A percentile compares a stretch with the other conserved stretches of the same genome.
Evolutionary conservation across 2,797 vertebrate genomes (phyloP).

Genomic region (Sylvilagus floridanus): DNA sequence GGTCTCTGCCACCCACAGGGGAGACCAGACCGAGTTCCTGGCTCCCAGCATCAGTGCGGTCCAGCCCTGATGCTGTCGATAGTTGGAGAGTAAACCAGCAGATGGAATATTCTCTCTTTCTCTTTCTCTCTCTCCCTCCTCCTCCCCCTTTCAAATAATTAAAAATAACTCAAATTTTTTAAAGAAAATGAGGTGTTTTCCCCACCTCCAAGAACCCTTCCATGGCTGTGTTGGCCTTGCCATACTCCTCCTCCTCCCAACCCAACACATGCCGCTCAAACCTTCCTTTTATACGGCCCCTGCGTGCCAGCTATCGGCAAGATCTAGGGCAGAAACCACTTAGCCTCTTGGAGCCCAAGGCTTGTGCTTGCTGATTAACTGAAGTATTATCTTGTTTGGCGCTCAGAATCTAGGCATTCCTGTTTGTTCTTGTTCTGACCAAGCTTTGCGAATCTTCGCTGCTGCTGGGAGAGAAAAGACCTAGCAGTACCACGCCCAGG

Average conservation of each 20-base stretch:
- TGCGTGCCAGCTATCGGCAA: neutral
- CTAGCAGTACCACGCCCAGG: neutral
- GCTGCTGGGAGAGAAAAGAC: neutral
- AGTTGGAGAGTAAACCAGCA: too few relatives aligned
- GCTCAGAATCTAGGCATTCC: neutral
- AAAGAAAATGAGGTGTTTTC: neutral
- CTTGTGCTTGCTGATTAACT: neutral
- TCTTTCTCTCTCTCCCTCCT: too few relatives aligned
- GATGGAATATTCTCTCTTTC: too few relatives aligned
- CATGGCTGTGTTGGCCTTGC: accelerated
- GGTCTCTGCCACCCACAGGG: too few relatives aligned
- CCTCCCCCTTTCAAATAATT: too few relatives aligned
- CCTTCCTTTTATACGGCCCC: neutral
- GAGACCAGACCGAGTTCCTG: too few relatives aligned
- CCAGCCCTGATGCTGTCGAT: too few relatives aligned
- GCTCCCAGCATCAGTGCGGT: too few relatives aligned
- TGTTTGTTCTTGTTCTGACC: neutral
- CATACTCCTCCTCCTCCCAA: neutral
- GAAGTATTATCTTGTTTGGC: neutral
- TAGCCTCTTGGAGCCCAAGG: neutral
- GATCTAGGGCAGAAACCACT: neutral
- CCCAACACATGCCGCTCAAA: neutral
- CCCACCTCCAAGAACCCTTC: neutral
- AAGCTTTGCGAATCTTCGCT: neutral
- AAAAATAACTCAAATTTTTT: too few relatives aligned